phyloP scores from a whole-genome alignment of 2,113 vertebrate species.

The Merops nubicus region DNA sequence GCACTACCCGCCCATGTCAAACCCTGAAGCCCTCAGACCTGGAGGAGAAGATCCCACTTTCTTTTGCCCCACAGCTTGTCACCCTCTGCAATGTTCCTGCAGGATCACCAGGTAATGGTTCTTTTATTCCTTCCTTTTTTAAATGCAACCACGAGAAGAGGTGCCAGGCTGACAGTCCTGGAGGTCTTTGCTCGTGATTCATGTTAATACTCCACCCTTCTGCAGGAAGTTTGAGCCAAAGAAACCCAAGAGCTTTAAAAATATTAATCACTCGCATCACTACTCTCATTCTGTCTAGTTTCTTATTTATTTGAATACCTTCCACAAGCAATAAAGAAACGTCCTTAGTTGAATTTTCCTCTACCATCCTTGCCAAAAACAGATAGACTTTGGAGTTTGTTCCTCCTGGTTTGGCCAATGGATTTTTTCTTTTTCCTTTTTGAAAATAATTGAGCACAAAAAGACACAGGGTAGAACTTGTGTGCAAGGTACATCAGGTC shows the following conservation, averaged over 20 bases:
- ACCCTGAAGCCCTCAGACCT: not conserved
- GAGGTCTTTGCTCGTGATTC: not conserved
- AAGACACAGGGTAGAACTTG: not conserved
- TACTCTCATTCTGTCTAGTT: not conserved
- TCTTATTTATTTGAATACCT: constrained; percentile 26
- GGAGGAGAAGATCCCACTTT: not conserved
- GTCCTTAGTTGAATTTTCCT: not conserved
- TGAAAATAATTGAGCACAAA: not conserved
- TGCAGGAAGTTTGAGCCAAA: not conserved
- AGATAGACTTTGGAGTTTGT: not conserved
- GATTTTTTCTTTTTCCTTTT: not conserved
- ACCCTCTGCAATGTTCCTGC: not conserved
- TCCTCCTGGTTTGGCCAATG: not conserved
- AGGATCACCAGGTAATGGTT: not conserved
- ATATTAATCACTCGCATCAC: not conserved
- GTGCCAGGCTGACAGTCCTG: not conserved
- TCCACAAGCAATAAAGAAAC: not conserved
- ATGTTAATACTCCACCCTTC: not conserved
- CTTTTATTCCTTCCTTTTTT: not conserved
- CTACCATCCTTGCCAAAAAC: not conserved
- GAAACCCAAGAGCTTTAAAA: constrained; percentile 1
- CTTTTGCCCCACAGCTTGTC: not conserved
- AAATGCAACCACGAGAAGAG: not conserved
- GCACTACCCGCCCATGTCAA: not conserved
- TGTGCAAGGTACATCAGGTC: not conserved